Conservation (phyloP, 2,113 vertebrate genomes). For the Athene noctua region DNA sequence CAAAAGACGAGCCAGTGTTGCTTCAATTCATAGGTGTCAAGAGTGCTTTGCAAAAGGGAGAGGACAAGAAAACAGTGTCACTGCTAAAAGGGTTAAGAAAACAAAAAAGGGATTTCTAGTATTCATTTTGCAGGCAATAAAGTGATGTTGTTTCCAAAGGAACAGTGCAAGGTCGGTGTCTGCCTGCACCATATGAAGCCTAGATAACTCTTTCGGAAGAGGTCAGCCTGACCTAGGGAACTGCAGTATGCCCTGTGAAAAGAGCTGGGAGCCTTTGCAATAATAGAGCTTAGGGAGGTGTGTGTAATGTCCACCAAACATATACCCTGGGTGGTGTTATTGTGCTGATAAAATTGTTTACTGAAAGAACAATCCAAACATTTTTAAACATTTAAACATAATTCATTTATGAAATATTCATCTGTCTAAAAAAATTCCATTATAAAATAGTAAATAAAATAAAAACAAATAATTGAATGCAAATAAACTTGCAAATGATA, state of each 20-base stretch:
- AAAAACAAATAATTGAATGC: constrained; percentile 57
- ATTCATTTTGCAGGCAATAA: neutral
- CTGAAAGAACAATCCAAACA: constrained; percentile 56
- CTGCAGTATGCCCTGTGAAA: neutral
- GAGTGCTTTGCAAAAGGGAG: neutral
- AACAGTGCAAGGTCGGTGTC: neutral
- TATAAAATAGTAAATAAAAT: constrained; percentile 62
- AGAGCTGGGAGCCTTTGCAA: neutral
- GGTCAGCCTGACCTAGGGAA: neutral
- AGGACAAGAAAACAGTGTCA: neutral
- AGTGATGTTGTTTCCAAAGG: neutral
- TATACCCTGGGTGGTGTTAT: constrained; percentile 36
- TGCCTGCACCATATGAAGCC: neutral
- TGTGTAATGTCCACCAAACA: constrained; percentile 38
- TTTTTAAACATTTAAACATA: constrained; percentile 67
- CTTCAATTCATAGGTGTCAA: neutral
- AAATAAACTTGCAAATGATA: constrained; percentile 51
- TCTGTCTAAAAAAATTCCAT: constrained; percentile 54
- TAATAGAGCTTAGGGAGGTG: neutral
- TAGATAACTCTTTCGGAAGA: neutral
- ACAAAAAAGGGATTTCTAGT: neutral
- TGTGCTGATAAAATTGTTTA: constrained; percentile 62
- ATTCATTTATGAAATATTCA: constrained; percentile 67
- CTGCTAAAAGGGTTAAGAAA: neutral
- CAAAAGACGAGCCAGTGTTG: neutral